Evolutionary conservation across 2,113 vertebrate species (phyloP), one percentile per base, ranked within the genome.

Genomic region (Raja brachyura): DNA sequence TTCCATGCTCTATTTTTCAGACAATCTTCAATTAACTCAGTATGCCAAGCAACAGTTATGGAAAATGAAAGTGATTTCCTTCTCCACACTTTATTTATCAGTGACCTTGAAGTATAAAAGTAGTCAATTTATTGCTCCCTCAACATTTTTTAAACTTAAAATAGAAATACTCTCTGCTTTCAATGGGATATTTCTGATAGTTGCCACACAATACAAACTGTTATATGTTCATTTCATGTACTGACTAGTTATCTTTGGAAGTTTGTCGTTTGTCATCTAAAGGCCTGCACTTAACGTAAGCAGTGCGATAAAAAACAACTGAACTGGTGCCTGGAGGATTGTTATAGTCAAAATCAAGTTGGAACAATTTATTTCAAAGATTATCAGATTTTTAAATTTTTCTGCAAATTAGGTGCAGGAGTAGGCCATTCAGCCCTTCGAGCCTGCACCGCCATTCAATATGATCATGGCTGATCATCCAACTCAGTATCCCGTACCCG

Each of bases 161-260:
- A 16, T 39, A 22, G 25, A 22, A 31, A 68, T 5, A n/a, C n/a
- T n/a, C n/a, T n/a, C n/a, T n/a, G 33, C 2, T 77, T 66, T 28
- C 10, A 31, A 28, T 31, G 56, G 28, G n/a, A 22, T 39, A 31
- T 90, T 90, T 90, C 33, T 48, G 13, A 61, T 70, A 18, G 59
- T 8, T 68, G 63, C 6, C 31, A 70, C 63, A 70, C 68, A 16
- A 33, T 68, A 39, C 66, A 90, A 90, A 90, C 63, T 39, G 33
- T 85, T 90, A n/a, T 39, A 68, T 68, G 59, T 63, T 90, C 61
- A 90, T 90, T 63, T 90, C 63, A 39, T 90, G 63, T 90, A 68
- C 59, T 20, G 86, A 68, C 86, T 68, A 4, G 59, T 90, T 39
- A 90, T 39, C 86, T 16, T 68, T 33, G 66, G 3, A 90, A 61